Conservation (phyloP, 2,888 invertebrate species). For the Lathronympha strigana region DNA sequence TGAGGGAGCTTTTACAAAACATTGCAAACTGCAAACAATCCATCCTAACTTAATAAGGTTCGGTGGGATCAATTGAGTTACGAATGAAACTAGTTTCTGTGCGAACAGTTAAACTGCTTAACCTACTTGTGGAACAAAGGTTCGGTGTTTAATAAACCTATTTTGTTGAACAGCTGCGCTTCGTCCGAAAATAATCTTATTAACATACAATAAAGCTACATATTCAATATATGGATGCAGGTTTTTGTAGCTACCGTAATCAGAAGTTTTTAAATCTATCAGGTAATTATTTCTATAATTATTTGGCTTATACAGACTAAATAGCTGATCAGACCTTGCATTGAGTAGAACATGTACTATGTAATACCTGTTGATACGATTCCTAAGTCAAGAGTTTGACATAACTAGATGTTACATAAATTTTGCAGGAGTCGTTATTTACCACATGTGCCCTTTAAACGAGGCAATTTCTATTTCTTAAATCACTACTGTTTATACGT, state of each 20-base stretch:
- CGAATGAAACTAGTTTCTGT: constrained; percentile 44
- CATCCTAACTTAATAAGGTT: constrained; percentile 57
- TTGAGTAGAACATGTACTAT: too few species aligned
- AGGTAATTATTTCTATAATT: too few species aligned
- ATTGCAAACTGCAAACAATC: constrained; percentile 27
- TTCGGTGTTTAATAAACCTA: constrained; percentile 22
- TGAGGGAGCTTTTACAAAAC: constrained; percentile 13
- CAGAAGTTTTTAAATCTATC: too few species aligned
- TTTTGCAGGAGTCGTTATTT: neutral
- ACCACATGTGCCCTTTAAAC: neutral
- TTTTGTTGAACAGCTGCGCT: constrained; percentile 23
- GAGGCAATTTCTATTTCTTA: constrained; percentile 19
- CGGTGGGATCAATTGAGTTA: constrained; percentile 57
- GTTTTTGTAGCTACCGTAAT: too few species aligned
- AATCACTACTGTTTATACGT: constrained; percentile 49
- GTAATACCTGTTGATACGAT: too few species aligned
- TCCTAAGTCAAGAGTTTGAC: too few species aligned
- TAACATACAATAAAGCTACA: too few species aligned
- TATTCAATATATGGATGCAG: too few species aligned
- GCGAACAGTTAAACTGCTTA: constrained; percentile 37
- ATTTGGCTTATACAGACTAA: too few species aligned
- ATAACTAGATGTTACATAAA: too few species aligned
- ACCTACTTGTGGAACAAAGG: constrained; percentile 35
- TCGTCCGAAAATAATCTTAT: neutral
- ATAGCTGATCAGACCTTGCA: too few species aligned